Percentiles rank a stretch among this genome's conserved stretches.
Conservation (phyloP, 2,888 invertebrate genomes). For the Biston betularia region DNA sequence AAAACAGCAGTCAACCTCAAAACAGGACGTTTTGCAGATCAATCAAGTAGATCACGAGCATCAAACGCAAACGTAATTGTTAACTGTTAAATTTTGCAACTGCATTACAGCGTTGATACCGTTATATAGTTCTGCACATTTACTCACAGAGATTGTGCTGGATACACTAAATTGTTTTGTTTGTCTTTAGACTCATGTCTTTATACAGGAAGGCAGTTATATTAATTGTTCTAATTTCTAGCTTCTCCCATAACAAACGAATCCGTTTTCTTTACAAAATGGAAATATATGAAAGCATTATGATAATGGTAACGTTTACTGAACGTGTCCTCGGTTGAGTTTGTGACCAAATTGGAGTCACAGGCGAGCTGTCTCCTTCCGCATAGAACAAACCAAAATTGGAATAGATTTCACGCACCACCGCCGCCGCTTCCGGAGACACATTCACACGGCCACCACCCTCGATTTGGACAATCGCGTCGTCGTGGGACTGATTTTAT, state of each 20-base stretch:
- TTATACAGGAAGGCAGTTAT: not conserved
- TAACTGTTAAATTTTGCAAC: conserved; percentile 23
- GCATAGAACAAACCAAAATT: conserved; percentile 59
- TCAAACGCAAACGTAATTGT: conserved; percentile 54
- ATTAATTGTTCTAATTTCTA: not conserved
- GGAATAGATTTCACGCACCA: conserved; percentile 79
- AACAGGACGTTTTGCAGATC: conserved; percentile 51
- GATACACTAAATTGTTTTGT: not conserved
- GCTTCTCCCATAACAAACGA: not conserved
- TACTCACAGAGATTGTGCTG: not conserved
- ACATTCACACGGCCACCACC: conserved; percentile 60
- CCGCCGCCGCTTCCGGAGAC: conserved; percentile 64
- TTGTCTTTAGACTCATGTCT: not conserved
- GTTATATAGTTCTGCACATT: not conserved
- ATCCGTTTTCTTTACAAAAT: conserved; percentile 4
- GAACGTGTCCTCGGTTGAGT: conserved; percentile 5
- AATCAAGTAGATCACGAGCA: conserved; percentile 42
- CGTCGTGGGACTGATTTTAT: conserved; percentile 81
- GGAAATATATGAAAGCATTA: not conserved
- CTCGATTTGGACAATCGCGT: conserved; percentile 62
- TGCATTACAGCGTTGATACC: conserved; percentile 20
- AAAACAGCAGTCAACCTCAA: conserved; percentile 54
- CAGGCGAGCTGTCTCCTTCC: conserved; percentile 18
- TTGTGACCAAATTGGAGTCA: conserved; percentile 23
- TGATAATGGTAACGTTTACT: conserved; percentile 3